Evolutionary conservation across 2,797 vertebrate species (phyloP), one percentile per base, ranked within the genome.

Genomic region (Lacerta viridis): DNA sequence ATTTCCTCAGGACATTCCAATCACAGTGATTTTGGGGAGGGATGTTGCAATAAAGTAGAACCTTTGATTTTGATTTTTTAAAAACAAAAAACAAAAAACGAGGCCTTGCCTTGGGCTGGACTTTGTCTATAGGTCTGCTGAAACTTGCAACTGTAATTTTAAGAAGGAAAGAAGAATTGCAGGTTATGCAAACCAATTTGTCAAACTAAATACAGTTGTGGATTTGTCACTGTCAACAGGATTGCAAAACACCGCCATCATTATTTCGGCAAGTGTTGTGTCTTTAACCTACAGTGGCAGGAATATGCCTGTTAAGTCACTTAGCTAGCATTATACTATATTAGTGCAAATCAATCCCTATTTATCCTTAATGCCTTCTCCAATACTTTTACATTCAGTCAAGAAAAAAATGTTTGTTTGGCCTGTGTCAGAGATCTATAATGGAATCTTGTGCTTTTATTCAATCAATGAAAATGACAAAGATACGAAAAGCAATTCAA

Each of bases 331-430:
- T 93, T 89, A 85, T 64, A 88, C 86, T 36, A 90, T 87, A 91
- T 91, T 93, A 89, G 69, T 91, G 86, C 77, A 80, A 64, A 92
- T 93, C 91, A 80, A 82, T 86, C 90, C 66, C 64, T 36, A 75
- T 74, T 92, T 90, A 89, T 93, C 89, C 83, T 89, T 89, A 93
- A 94, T 91, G 90, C 72, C 81, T 90, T 90, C 66, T 86, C 87
- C 74, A 88, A 90, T 80, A 25, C 13, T 85, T 23, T 61, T 84
- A 80, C 71, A 84, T 80, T 87, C 69, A 80, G 69, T 41, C 68
- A 80, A 50, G 66, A n/a, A 87, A 87, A 18, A 66, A 33, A 68
- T 55, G 39, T 83, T 90, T 83, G 59, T 72, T 93, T 90, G 89
- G 86, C 83, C 27, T 36, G 20, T 80, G 50, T 89, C 82, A 92